phyloP scores from a whole-genome alignment of 2,797 vertebrate species.

The Cryptoprocta ferox region DNA sequence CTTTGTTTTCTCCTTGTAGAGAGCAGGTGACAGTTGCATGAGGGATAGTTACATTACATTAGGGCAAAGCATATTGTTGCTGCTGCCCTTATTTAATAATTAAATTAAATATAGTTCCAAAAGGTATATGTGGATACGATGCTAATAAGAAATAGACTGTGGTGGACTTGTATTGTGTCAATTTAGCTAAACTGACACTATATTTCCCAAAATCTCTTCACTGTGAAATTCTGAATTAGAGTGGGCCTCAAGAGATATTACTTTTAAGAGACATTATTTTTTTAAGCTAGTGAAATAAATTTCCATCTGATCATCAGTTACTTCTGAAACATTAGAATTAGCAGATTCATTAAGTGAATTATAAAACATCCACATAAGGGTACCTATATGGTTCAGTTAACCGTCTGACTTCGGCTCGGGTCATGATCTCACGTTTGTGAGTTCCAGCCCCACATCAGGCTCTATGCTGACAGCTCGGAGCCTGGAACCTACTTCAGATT shows the following conservation, averaged over 20 bases:
- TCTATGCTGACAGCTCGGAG: too few species aligned
- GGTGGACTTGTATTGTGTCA: background rate
- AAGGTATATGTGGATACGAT: background rate
- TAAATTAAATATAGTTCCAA: too few species aligned
- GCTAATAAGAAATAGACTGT: background rate
- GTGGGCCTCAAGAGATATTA: background rate
- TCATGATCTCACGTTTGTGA: too few species aligned
- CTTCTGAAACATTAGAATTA: constrained; percentile 13
- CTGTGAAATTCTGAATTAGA: background rate
- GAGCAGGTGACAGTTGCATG: background rate
- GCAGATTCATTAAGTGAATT: background rate
- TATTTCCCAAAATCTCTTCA: background rate
- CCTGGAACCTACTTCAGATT: too few species aligned
- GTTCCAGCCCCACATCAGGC: too few species aligned
- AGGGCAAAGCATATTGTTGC: background rate
- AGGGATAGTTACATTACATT: background rate
- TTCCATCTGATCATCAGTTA: background rate
- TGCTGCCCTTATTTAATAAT: too few species aligned
- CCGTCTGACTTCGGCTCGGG: too few species aligned
- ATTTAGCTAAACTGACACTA: background rate
- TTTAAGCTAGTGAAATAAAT: background rate
- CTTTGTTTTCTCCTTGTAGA: background rate
- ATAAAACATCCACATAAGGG: background rate
- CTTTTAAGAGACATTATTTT: background rate
- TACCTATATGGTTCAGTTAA: too few species aligned